Evolutionary conservation across 1,140 invertebrate genomes (phyloP).

Genomic region (Zaprionus africanus): DNA sequence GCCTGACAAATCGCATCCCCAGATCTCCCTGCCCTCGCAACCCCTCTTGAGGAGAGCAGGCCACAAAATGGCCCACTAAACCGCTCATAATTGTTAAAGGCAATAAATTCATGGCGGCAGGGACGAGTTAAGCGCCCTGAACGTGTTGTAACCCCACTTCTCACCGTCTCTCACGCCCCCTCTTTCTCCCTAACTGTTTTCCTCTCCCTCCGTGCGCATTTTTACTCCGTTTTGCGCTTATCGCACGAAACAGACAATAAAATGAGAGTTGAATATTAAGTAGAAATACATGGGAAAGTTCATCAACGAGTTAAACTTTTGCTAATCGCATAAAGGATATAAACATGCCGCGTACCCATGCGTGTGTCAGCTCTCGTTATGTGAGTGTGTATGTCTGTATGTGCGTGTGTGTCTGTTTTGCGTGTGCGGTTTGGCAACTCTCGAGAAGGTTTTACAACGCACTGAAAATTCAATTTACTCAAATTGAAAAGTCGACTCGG

Average conservation of each 20-base stretch:
- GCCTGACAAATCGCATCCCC: constrained; percentile 44
- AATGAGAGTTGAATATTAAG: constrained; percentile 21
- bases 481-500: constrained; percentile 72
- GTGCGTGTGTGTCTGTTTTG: background rate
- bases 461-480: constrained; percentile 72
- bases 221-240: constrained; percentile 13
- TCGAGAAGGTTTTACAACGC: constrained; percentile 28
- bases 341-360: constrained; percentile 9
- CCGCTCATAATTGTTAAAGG: constrained; percentile 49
- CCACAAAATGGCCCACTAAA: constrained; percentile 41
- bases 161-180: background rate
- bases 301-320: constrained; percentile 47
- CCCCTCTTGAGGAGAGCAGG: background rate
- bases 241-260: constrained; percentile 36
- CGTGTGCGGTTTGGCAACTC: constrained; percentile 48
- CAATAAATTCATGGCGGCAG: constrained; percentile 34
- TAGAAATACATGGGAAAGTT: constrained; percentile 16
- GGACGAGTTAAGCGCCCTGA: background rate
- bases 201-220: background rate
- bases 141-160: background rate
- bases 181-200: background rate
- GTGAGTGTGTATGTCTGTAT: background rate
- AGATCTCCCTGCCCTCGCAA: background rate
- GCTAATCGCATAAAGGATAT: constrained; percentile 38
- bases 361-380: background rate